Evolutionary conservation across 35 echinoderm and acorn worm species (phyloP), one percentile per base, ranked within the genome.

Genomic region (Heliocidaris erythrogramma): DNA sequence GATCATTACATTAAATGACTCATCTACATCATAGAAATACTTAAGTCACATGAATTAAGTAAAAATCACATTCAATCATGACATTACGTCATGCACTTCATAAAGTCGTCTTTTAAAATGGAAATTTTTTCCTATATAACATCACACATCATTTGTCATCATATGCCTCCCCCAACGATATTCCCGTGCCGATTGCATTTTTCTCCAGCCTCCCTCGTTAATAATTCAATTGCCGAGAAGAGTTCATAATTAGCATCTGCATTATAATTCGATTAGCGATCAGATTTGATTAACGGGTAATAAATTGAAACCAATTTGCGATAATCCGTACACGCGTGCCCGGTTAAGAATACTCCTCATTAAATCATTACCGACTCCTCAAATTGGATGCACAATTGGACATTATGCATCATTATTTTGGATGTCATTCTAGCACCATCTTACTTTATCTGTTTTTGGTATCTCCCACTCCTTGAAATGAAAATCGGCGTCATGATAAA

Each of bases 231-330:
- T 18, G 65, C 65, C 65, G 27, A 27, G 65, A 78, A 78, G 65
- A 18, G 65, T 21, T 78, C 27, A 21, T 27, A 21, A 78, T 27
- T n/a, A 78, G 65, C 65, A 78, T 78, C 65, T 11, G 27, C 65
- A 78, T 78, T 78, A 78, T 78, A 78, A 78, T 78, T 78, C 65
- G 65, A 78, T 78, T 78, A 78, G 65, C 27, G 65, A 78, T 78
- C 65, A 78, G 14, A 78, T 78, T 78, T 78, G 65, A 78, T 78
- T 78, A 78, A n/a, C 65, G 65, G 65, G 65, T 78, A 78, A 78
- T 78, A 78, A 78, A 78, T 78, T 78, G 65, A 78, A 78, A 78
- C 65, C 65, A 78, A 60, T 78, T 78, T 78, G 65, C 65, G 21
- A 78, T 78, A 78, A 78, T 78, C 65, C 21, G 60, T 69, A 69